A percentile compares a stretch with the other conserved stretches of the same genome.
Conservation (phyloP, 1,140 invertebrate species). For the Psilanteris sp. region DNA sequence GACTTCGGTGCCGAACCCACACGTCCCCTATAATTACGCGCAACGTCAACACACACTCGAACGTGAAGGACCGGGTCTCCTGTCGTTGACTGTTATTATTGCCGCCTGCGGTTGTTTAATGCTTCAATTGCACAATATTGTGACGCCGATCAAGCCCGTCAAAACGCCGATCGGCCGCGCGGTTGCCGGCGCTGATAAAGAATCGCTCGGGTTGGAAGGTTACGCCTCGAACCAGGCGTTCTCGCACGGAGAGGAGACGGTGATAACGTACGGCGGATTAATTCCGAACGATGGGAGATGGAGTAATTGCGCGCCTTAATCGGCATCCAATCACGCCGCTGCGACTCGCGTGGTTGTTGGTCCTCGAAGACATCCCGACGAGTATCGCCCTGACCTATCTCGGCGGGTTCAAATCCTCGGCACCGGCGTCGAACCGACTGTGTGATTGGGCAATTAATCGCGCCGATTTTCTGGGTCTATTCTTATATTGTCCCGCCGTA, state of each 20-base stretch:
- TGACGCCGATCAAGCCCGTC: too few species aligned
- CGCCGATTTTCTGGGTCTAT: too few species aligned
- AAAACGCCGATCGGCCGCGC: constrained; percentile 16
- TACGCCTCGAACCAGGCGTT: constrained; percentile 59
- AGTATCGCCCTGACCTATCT: constrained; percentile 27
- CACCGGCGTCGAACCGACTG: too few species aligned
- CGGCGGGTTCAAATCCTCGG: too few species aligned
- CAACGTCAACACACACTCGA: constrained; percentile 32
- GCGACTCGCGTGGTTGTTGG: constrained; percentile 48
- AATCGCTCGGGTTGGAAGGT: constrained; percentile 47
- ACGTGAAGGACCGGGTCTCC: too few species aligned
- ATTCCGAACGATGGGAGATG: constrained; percentile 61
- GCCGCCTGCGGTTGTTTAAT: too few species aligned
- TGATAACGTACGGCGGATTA: constrained; percentile 63
- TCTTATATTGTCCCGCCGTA: too few species aligned
- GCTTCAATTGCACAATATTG: too few species aligned
- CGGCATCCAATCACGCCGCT: constrained; percentile 31
- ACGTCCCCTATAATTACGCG: constrained; percentile 44
- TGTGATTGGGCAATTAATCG: too few species aligned
- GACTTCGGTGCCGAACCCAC: constrained; percentile 77
- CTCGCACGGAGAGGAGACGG: constrained; percentile 42
- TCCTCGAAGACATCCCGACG: constrained; percentile 55
- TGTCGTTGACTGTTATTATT: too few species aligned
- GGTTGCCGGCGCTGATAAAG: constrained; percentile 49
- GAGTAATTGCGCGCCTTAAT: constrained; percentile 63